These are phyloP conservation scores for Neuroscelio doddi DNA, from an alignment of 2,888 invertebrate species.

Conservation along the genomic window DNA sequence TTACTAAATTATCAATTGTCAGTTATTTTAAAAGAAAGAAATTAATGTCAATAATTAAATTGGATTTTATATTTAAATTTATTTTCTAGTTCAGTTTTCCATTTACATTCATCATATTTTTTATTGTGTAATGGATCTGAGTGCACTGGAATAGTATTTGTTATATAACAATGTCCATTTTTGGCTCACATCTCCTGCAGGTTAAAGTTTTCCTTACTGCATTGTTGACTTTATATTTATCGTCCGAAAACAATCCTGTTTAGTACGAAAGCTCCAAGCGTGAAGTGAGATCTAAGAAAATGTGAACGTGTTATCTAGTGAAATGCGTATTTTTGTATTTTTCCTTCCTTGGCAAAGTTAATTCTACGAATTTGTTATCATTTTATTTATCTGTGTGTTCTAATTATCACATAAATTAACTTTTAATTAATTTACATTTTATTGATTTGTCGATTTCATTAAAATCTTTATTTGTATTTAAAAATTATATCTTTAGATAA, in stretches of 20 bases:
- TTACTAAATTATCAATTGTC: no score
- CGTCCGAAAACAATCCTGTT: slow-evolving; percentile 6
- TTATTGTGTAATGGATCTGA: neutral
- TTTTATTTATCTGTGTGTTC: neutral
- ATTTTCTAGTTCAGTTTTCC: no score
- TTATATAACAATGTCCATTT: neutral
- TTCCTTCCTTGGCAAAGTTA: neutral
- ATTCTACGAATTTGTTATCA: neutral
- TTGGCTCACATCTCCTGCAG: neutral
- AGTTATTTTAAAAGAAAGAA: no score
- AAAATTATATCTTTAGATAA: no score
- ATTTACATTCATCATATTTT: no score
- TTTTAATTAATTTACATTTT: no score
- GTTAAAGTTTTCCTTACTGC: neutral
- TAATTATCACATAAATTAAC: no score
- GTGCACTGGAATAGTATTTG: no score
- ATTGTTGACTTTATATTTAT: slow-evolving; percentile 4
- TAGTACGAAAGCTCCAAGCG: neutral
- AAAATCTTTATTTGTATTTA: no score
- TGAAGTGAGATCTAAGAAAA: slow-evolving; percentile 4
- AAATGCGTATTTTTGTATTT: neutral
- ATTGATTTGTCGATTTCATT: no score
- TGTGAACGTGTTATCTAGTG: neutral
- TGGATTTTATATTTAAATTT: no score
- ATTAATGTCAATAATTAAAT: no score